Evolutionary conservation across 2,888 invertebrate genomes (phyloP), one percentile per base, ranked within the genome.

Genomic region (Cosmopolites sordidus): DNA sequence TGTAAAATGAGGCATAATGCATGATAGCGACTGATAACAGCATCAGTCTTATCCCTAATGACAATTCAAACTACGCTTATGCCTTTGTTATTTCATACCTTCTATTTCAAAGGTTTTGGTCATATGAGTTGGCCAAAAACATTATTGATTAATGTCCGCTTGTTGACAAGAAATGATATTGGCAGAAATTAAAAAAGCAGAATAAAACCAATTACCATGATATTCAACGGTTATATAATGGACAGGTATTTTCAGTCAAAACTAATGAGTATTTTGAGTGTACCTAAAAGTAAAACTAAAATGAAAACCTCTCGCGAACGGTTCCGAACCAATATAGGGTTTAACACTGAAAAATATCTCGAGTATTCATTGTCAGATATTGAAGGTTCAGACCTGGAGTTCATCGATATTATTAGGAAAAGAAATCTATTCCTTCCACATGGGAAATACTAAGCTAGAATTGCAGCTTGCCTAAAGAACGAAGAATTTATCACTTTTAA

Each of bases 231-330:
- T 16, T 46, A 49, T 33, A 22, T 15, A 3, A 11, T 50, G 6
- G 43, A 8, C 4, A 46, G 44, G n/a, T 16, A 42, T 16, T 50
- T 50, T 22, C 45, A 49, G 29, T 43, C 50, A 2, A 45, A 39
- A 15, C 39, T 54, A 5, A 17, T 39, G 1, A 50, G 50, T 14
- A 42, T 54, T 2, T 14, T 54, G 14, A 43, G 46, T 2, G 40
- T 39, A 30, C 30, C 42, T 3, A 14, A 29, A 14, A n/a, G 9
- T 15, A 5, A 15, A 11, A 16, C 14, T 2, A 27, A 33, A 39
- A 16, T 54, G 1, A 16, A 11, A 2, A 29, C 30, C 5, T 15
- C 49, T 11, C 3, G 43, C 14, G 43, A 54, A 18, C 49, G 38
- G 0, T 40, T 43, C 14, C 14, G 11, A 8, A 22, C 4, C 22